Base-by-base conservation (phyloP, 2,797 vertebrate species). In the Falco berigora region DNA sequence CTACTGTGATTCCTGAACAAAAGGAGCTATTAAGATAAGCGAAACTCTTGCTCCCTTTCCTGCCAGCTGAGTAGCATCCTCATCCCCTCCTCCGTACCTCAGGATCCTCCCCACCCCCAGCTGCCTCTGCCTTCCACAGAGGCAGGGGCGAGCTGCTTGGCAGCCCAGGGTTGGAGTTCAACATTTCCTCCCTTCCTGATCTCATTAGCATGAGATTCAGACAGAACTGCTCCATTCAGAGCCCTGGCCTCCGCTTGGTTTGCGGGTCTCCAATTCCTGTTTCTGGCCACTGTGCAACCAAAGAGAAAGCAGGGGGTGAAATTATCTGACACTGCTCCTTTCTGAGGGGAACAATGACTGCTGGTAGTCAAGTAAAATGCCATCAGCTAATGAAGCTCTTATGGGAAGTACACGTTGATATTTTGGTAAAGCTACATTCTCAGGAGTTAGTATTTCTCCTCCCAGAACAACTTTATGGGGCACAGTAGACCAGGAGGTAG, bases 151-250 rank as follows among this genome's bases (percentile, higher is more conserved):
- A 82, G 79, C 85, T 83, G 66, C 81, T 92, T 94, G 91, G 94
- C 94, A 96, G 96, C 88, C 76, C 11, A 12, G 78, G 90, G 86
- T 87, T 95, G 95, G 93, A 94, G 95, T 92, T 95, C 93, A 89
- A n/a, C 64, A 38, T 92, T 96, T 94, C 96, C 88, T 96, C 90
- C 92, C 91, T 95, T 96, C 90, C 81, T 89, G 75, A 95, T 95
- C 95, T 97, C 95, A 96, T 97, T 96, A 97, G 93, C 96, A 96
- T 96, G 92, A 96, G 96, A 92, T 83, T 96, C 95, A 96, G 96
- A 95, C 93, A 96, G 93, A 94, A 81, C 72, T 86, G 75, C 75
- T 93, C 93, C 96, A 93, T 95, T 93, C 96, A 96, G 72, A 93
- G 72, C 66, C 50, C 81, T 93, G 92, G 96, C 88, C 93, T 93